Evolutionary conservation across 1,140 invertebrate species (phyloP), one percentile per base, ranked within the genome.

Genomic region (Elymnias hypermnestra): DNA sequence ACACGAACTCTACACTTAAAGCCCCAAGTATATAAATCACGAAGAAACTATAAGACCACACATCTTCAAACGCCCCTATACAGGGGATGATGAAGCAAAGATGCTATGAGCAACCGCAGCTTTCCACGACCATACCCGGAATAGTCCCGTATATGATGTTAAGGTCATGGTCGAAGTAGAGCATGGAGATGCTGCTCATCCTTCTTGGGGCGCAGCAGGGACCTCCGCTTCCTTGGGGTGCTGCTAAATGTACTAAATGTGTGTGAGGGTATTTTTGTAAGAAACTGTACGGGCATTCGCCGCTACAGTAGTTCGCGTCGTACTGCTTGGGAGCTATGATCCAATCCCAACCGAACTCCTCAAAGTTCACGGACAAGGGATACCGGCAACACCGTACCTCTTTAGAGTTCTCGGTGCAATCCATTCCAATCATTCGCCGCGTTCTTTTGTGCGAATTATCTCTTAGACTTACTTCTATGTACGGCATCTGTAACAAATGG

Each of bases 311-410:
- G 87, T 97, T 97, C 9, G 98, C 97, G 67, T 98, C 93, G 86
- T 99, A 99, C 55, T 93, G 91, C 63, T 95, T 95, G 0, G 98
- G 98, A 0, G 97, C 97, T 21, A 99, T 96, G 63, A 99, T 97
- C 94, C 97, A 99, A 66, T 98, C 96, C 97, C 97, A 99, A 6
- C 96, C 97, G 68, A 99, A 97, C 54, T 96, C 94, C 58, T 94
- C 94, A 83, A 99, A 99, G 86, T 99, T 95, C 7, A 99, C 96
- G 6, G 94, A 94, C 9, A 99, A 89, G 0, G 95, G 94, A 76
- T 97, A 97, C 8, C 95, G 91, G 73, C 96, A 97, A 78, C 96
- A 97, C 13, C 94, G 89, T 2, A 90, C 89, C 64, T 97, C 94
- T 43, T 93, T 89, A 3, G 90, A 91, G 26, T 76, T 89, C 52